Base-by-base conservation (phyloP, 2,888 invertebrate genomes). In the Microplitis deprimator region DNA sequence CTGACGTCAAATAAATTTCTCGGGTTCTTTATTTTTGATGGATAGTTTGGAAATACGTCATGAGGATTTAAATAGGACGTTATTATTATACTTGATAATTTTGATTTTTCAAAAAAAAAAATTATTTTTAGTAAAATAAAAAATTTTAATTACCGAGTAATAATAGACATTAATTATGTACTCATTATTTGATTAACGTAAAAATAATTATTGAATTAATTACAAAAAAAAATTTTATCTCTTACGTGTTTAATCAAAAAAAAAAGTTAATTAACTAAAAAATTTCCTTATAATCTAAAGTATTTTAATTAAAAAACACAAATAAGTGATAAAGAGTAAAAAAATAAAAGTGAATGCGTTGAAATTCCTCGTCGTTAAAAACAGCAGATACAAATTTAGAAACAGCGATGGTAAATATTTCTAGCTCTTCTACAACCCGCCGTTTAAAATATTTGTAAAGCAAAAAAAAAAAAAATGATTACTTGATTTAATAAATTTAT, bases 341-440 rank as follows among this genome's bases (percentile, higher is more conserved):
- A 68, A 40, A n/a, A 16, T 39, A 39, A n/a, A 41, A 13, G 39
- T 38, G 10, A 17, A n/a, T 6, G 7, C 41, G 5, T 80, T 81
- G 75, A 75, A 82, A 85, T 86, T 85, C 83, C 81, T 81, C 61
- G 73, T 76, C 73, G 80, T 67, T 78, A 80, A 70, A 77, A 71
- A 78, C 77, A 77, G 82, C 65, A 68, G 78, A 78, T 82, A 82
- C 84, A 81, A 83, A 84, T 85, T 85, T 86, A 87, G 82, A 83
- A 81, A 79, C 78, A 67, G 72, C 39, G 16, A 72, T 50, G 7
- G 29, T 29, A 29, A 29, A 29, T 29, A 29, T 29, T 29, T 29
- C 29, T 3, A 20, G 20, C 20, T 20, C 20, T 29, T 29, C 4
- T 29, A 29, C 29, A 29, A 29, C 29, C 29, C 29, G 29, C 4